phyloP scores from a whole-genome alignment of 1,140 invertebrate species.

The Drosophila lowei region DNA sequence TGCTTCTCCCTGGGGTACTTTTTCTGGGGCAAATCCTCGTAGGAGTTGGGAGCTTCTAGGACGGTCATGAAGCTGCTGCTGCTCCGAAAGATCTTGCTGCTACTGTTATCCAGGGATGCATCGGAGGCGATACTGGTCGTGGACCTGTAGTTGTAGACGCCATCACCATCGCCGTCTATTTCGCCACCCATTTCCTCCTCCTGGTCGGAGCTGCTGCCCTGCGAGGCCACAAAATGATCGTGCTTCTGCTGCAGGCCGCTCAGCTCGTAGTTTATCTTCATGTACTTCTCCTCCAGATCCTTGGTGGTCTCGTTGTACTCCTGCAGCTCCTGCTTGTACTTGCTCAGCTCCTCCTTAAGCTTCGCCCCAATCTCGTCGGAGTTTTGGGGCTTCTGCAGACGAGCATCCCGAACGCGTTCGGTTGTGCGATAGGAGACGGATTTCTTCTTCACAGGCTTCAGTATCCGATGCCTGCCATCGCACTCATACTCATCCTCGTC shows the following conservation, averaged over 20 bases:
- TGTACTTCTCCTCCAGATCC: constrained; percentile 75
- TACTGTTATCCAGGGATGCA: constrained; percentile 33
- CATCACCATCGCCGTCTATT: constrained; percentile 12
- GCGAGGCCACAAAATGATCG: constrained; percentile 46
- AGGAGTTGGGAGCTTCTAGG: constrained; percentile 37
- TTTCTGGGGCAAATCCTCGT: constrained; percentile 3
- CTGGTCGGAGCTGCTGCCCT: constrained; percentile 2
- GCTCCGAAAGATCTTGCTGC: constrained; percentile 33
- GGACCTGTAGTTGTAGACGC: constrained; percentile 28
- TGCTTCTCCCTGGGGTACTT: constrained; percentile 5
- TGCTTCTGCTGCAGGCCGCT: constrained; percentile 78
- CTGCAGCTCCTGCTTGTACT: constrained; percentile 74
- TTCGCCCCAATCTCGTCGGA: constrained; percentile 60
- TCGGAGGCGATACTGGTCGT: constrained; percentile 42
- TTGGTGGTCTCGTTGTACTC: constrained; percentile 77
- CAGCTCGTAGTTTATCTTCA: constrained; percentile 74
- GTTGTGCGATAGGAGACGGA: too few relatives aligned
- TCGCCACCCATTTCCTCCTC: constrained; percentile 35
- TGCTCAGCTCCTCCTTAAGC: constrained; percentile 65
- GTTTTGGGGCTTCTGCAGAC: background rate
- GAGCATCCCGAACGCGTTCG: constrained; percentile 10
- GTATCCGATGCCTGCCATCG: too few relatives aligned
- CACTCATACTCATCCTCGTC: constrained; percentile 3
- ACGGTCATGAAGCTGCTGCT: constrained; percentile 67
- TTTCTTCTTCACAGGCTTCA: too few relatives aligned